Evolutionary conservation across 2,888 invertebrate genomes (phyloP).

Genomic region (Hirtodrosophila confusa): DNA sequence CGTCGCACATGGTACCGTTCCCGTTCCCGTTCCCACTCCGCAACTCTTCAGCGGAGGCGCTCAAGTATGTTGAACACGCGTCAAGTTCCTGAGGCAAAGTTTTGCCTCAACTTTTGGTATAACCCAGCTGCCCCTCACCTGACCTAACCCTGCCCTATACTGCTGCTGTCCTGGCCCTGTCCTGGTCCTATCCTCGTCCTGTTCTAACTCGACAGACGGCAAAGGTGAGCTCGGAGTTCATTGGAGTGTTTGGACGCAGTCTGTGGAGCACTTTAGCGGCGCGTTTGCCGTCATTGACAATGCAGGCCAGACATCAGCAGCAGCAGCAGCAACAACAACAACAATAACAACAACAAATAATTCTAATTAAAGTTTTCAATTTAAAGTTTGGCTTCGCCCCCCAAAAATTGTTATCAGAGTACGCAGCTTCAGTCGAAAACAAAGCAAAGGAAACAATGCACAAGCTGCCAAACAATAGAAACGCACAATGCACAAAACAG

Average conservation of each 20-base stretch:
- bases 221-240: conserved; percentile 60
- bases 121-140: conserved; percentile 1
- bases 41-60: conserved; percentile 59
- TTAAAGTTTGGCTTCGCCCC: conserved; percentile 63
- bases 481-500: conserved; percentile 65
- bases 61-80: conserved; percentile 80
- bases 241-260: conserved; percentile 43
- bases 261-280: conserved; percentile 44
- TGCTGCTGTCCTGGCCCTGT: not conserved
- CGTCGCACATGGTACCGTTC: not conserved
- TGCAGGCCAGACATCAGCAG: conserved; percentile 54
- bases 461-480: conserved; percentile 62
- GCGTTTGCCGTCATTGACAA: conserved; percentile 53
- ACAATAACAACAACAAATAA: conserved; percentile 46
- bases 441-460: conserved; percentile 68
- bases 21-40: conserved; percentile 1
- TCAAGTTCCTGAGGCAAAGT: conserved; percentile 77
- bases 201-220: conserved; percentile 12
- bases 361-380: conserved; percentile 80
- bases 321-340: conserved; percentile 16
- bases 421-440: conserved; percentile 60
- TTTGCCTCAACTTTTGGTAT: conserved; percentile 73
- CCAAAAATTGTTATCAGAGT: conserved; percentile 67
- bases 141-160: not conserved
- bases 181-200: too few species aligned